Percentiles rank a stretch among this genome's conserved stretches.
These are phyloP conservation scores for Ostrea edulis DNA, from an alignment of 1,140 invertebrate genomes.

Conservation along the genomic window DNA sequence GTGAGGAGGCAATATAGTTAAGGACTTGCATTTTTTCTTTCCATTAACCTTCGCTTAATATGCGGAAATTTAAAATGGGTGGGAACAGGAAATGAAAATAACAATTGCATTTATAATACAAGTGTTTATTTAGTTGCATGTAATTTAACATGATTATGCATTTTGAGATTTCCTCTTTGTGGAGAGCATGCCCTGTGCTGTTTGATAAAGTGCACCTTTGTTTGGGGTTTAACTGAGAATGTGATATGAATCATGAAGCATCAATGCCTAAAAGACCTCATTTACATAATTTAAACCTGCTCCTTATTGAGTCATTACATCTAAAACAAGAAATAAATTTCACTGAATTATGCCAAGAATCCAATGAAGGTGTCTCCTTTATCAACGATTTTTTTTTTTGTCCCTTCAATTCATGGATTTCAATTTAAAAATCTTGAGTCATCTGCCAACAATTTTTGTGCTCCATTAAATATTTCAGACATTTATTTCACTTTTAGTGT, in stretches of 20 bases:
- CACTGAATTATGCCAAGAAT: conserved; percentile 30
- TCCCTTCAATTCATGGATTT: too few relatives aligned
- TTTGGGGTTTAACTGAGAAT: not conserved
- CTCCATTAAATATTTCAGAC: too few relatives aligned
- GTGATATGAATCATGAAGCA: not conserved
- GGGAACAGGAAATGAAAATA: not conserved
- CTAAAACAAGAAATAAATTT: not conserved
- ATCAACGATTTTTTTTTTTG: not conserved
- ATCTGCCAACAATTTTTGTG: not conserved
- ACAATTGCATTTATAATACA: not conserved
- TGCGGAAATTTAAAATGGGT: not conserved
- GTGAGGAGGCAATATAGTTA: too few relatives aligned
- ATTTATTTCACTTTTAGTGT: too few relatives aligned
- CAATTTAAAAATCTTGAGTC: not conserved
- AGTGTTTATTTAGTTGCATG: conserved; percentile 18
- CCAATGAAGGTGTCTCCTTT: not conserved
- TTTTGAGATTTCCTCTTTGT: not conserved
- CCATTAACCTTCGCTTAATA: too few relatives aligned
- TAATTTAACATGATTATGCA: conserved; percentile 3
- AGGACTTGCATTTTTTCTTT: too few relatives aligned
- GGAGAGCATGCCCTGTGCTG: not conserved
- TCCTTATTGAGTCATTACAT: conserved; percentile 2
- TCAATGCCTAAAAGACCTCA: not conserved
- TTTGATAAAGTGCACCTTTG: not conserved
- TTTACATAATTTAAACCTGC: not conserved